Evolutionary conservation across 2,888 invertebrate genomes (phyloP).

Genomic region (Drosophila yooni): DNA sequence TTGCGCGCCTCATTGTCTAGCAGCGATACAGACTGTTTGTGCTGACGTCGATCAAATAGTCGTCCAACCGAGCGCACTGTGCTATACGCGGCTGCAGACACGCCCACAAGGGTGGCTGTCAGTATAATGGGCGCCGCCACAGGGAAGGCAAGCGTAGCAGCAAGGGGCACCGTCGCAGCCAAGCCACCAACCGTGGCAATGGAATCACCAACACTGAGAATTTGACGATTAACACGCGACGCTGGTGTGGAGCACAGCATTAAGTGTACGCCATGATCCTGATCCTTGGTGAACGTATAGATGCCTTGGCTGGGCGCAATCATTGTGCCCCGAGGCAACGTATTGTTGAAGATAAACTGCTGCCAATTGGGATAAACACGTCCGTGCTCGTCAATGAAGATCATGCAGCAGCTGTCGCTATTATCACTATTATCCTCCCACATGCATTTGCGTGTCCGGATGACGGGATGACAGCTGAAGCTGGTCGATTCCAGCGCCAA

Average conservation of each 20-base stretch:
- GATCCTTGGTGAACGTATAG: constrained; percentile 56
- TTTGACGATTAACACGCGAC: constrained; percentile 32
- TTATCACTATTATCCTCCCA: constrained; percentile 47
- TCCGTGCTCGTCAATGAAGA: constrained; percentile 80
- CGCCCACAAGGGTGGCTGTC: constrained; percentile 62
- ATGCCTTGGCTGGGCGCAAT: constrained; percentile 85
- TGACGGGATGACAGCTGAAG: constrained; percentile 74
- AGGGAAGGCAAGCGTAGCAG: constrained; percentile 61
- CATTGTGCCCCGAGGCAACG: constrained; percentile 78
- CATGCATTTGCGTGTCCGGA: constrained; percentile 80
- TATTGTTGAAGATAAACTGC: constrained; percentile 84
- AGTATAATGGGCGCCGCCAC: constrained; percentile 59
- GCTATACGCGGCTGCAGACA: constrained; percentile 67
- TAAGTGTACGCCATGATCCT: constrained; percentile 63
- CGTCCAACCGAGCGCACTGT: constrained; percentile 63
- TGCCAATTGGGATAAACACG: constrained; percentile 85
- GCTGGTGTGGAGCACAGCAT: constrained; percentile 75
- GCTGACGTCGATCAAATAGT: constrained; percentile 66
- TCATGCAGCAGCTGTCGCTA: constrained; percentile 79
- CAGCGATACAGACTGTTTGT: constrained; percentile 71
- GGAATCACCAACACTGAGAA: constrained; percentile 64
- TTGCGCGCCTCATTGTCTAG: constrained; percentile 69
- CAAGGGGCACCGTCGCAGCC: constrained; percentile 57
- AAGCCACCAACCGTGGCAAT: constrained; percentile 74
- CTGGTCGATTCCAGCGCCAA: constrained; percentile 53